A percentile compares a stretch with the other conserved stretches of the same genome.
Conservation (phyloP, 2,888 invertebrate species). For the Phytoseiulus persimilis region DNA sequence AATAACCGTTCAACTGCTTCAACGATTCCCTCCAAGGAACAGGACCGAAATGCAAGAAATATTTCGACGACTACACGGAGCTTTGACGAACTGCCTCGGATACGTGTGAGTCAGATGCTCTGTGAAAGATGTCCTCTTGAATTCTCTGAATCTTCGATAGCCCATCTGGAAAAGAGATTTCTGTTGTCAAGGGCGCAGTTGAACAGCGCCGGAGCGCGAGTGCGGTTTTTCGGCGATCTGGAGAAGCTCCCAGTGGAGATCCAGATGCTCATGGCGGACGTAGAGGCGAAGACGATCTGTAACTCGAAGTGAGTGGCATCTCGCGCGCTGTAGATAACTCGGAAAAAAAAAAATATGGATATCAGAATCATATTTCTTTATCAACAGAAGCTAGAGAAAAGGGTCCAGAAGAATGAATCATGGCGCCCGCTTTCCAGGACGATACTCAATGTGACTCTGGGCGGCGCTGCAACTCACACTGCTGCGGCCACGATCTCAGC, state of each 20-base stretch:
- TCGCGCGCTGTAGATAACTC: neutral
- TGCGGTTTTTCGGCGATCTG: neutral
- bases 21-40: neutral
- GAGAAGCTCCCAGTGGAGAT: neutral
- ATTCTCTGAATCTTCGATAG: neutral
- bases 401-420: too few species aligned
- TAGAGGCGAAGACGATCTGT: neutral
- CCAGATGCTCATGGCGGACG: neutral
- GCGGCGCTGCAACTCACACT: neutral
- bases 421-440: neutral
- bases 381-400: too few species aligned
- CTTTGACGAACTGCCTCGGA: neutral
- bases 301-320: neutral
- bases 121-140: neutral
- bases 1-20: neutral
- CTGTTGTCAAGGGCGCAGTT: neutral
- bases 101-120: neutral
- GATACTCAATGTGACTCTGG: neutral
- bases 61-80: neutral
- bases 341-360: too few species aligned
- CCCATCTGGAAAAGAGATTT: neutral
- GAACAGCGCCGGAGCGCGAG: neutral
- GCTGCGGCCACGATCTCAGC: neutral
- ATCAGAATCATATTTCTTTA: too few species aligned
- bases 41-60: neutral